Conservation (phyloP, 2,888 invertebrate genomes). For the Crioceris asparagi region DNA sequence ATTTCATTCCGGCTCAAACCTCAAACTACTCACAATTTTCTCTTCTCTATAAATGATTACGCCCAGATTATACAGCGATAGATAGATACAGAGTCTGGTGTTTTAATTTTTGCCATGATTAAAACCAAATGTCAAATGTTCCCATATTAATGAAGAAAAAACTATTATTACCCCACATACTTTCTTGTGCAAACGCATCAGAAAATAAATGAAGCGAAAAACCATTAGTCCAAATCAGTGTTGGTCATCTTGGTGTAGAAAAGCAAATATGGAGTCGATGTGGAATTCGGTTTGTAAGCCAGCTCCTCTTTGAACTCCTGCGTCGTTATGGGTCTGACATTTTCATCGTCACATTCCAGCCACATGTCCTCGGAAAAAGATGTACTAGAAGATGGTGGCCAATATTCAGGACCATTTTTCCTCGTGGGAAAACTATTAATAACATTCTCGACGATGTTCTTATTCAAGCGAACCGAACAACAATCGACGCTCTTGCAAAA, state of each 20-base stretch:
- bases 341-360: slow-evolving; percentile 85
- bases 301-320: slow-evolving; percentile 71
- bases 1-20: no score
- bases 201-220: not conserved
- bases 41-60: no score
- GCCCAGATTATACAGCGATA: no score
- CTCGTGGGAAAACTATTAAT: slow-evolving; percentile 29
- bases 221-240: slow-evolving; percentile 15
- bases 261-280: slow-evolving; percentile 76
- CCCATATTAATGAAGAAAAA: not conserved
- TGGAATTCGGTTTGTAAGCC: slow-evolving; percentile 60
- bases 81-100: no score
- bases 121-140: no score
- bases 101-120: no score
- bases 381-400: slow-evolving; percentile 24
- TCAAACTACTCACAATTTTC: no score
- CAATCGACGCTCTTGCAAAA: slow-evolving; percentile 48
- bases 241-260: slow-evolving; percentile 53
- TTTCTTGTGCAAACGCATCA: slow-evolving; percentile 23
- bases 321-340: slow-evolving; percentile 65
- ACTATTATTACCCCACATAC: no score
- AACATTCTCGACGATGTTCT: slow-evolving; percentile 31
- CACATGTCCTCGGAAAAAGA: slow-evolving; percentile 39
- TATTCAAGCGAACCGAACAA: slow-evolving; percentile 45
- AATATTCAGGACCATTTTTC: slow-evolving; percentile 26